phyloP scores from a whole-genome alignment of 2,113 vertebrate species.

The Uria lomvia region DNA sequence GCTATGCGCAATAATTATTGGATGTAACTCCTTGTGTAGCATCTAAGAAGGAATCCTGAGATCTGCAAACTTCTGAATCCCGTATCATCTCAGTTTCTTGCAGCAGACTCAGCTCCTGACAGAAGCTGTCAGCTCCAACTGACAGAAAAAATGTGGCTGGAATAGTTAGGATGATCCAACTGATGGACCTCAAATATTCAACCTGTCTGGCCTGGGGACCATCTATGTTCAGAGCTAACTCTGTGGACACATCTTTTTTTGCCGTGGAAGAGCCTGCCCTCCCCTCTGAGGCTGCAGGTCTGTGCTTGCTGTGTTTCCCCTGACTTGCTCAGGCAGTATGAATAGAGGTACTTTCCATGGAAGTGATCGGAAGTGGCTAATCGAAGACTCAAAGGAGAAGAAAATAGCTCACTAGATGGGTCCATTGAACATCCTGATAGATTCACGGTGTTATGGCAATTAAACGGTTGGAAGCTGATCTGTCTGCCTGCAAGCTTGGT shows the following conservation, averaged over 20 bases:
- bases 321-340: not conserved
- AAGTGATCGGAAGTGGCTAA: not conserved
- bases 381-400: not conserved
- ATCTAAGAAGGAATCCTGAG: not conserved
- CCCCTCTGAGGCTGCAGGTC: not conserved
- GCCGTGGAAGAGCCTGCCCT: not conserved
- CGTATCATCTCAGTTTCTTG: not conserved
- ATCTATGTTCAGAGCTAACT: not conserved
- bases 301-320: not conserved
- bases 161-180: not conserved
- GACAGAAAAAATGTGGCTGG: not conserved
- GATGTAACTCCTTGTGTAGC: not conserved
- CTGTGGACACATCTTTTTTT: not conserved
- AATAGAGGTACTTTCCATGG: not conserved
- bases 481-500: not conserved
- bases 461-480: not conserved
- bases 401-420: not conserved
- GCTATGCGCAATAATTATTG: not conserved
- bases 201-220: not conserved
- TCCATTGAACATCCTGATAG: not conserved
- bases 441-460: not conserved
- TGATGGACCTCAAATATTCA: not conserved
- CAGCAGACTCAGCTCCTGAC: not conserved
- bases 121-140: no score
- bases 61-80: not conserved